Percentiles rank a stretch among this genome's conserved stretches.
Conservation (phyloP, 2,888 invertebrate genomes). For the Acanthosepion esculentum region DNA sequence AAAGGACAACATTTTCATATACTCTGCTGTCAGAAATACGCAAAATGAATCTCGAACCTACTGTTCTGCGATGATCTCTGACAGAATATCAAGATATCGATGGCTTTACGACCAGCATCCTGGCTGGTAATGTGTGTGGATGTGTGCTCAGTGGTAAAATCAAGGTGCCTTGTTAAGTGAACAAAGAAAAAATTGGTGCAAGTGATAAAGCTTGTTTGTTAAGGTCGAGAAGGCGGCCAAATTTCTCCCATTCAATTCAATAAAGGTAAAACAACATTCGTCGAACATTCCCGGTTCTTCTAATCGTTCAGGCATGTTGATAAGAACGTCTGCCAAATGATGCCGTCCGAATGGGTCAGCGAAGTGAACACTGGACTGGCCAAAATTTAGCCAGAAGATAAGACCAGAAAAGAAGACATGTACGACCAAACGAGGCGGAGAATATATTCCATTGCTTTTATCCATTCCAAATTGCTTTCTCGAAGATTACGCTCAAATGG, state of each 20-base stretch:
- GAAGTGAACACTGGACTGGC: not conserved
- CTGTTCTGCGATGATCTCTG: no score
- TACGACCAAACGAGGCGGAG: constrained; percentile 2
- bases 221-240: not conserved
- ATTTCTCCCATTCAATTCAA: not conserved
- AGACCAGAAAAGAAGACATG: not conserved
- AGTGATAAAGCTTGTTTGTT: not conserved
- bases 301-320: constrained; percentile 33
- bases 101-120: no score
- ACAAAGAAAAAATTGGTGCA: not conserved
- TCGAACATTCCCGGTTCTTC: not conserved
- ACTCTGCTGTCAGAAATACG: no score
- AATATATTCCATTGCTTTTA: not conserved
- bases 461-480: constrained; percentile 33
- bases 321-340: constrained; percentile 33
- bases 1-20: accelerated
- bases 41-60: no score
- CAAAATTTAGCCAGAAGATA: not conserved
- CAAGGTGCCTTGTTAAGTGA: no score
- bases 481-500: not conserved
- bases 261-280: not conserved
- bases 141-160: no score
- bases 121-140: no score
- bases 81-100: no score
- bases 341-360: not conserved